Base-by-base conservation (phyloP, 2,113 vertebrate species). In the Megaceryle torquata region DNA sequence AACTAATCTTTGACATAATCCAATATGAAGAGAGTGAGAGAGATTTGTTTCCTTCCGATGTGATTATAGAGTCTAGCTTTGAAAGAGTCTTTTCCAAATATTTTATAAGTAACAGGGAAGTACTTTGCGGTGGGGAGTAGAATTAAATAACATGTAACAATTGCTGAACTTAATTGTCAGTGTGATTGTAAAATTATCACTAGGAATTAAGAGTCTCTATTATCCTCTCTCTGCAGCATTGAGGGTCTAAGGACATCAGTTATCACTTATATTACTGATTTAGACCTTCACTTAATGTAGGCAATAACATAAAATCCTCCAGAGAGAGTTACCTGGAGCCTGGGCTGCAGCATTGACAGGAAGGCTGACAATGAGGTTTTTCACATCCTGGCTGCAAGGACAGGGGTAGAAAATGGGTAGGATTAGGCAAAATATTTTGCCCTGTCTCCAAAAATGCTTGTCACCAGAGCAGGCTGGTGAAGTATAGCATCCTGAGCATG, bases 1-100 rank as follows among this genome's bases (percentile, higher is more conserved):
- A 96, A 77, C 80, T 97, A 97, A 97, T 96, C 89, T 96, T 96
- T 97, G 95, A 97, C 97, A 97, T 97, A 96, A 97, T 97, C 96
- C 96, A 95, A 96, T 96, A 95, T 92, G 88, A 94, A 94, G 68
- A 94, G 84, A 95, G 91, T 97, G 95, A 92, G 91, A 96, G 88
- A 96, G 92, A 96, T 96, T 94, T 97, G 88, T 97, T 97, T 90
- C 94, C 85, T 94, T 94, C 91, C 18, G 18, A 76, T 79, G 43
- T 67, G 68, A 89, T 96, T 94, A 83, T 26, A 80, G n/a, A 91
- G 68, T 20, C 39, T 60, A 56, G 41, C 19, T 95, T 92, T 88
- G 84, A 85, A 96, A 83, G 43, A 93, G 53, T 19, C 64, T 91
- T 91, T 91, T 76, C 80, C 41, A 91, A 91, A 35, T 76, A 67